Conservation (phyloP, 2,888 invertebrate species). For the Dasypogon diadema region DNA sequence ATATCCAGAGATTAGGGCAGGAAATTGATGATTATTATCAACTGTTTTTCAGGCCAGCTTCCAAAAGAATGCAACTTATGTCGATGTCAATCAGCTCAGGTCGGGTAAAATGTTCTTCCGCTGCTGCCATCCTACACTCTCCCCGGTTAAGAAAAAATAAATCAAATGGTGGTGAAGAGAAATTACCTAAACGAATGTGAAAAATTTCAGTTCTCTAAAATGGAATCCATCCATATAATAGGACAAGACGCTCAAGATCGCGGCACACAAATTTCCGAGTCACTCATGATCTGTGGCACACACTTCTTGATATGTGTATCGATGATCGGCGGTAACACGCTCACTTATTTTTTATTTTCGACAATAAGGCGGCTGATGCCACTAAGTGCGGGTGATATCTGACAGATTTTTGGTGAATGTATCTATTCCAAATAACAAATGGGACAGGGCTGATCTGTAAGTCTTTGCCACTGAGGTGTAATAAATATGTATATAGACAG, state of each 20-base stretch:
- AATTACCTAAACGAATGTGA: constrained; percentile 21
- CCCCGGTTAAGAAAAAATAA: constrained; percentile 26
- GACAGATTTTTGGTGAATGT: neutral
- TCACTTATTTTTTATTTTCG: neutral
- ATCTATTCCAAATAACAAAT: neutral
- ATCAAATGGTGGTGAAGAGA: constrained; percentile 12
- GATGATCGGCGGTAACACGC: constrained; percentile 8
- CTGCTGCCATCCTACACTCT: constrained; percentile 2
- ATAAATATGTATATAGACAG: too few species aligned
- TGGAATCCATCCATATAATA: constrained; percentile 33
- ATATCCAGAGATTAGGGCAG: constrained; percentile 28
- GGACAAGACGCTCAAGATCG: neutral
- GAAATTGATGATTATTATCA: constrained; percentile 46
- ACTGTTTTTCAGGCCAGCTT: constrained; percentile 21
- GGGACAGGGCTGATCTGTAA: neutral
- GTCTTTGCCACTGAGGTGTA: too few species aligned
- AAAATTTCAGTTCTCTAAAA: neutral
- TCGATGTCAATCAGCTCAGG: constrained; percentile 42
- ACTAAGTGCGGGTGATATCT: neutral
- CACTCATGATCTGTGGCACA: neutral
- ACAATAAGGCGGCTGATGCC: neutral
- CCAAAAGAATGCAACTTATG: constrained; percentile 38
- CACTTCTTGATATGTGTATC: constrained; percentile 28
- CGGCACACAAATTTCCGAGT: constrained; percentile 5
- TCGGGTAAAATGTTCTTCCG: constrained; percentile 28